phyloP scores from a whole-genome alignment of 2,113 vertebrate species.

The Telmatochromis sp. region DNA sequence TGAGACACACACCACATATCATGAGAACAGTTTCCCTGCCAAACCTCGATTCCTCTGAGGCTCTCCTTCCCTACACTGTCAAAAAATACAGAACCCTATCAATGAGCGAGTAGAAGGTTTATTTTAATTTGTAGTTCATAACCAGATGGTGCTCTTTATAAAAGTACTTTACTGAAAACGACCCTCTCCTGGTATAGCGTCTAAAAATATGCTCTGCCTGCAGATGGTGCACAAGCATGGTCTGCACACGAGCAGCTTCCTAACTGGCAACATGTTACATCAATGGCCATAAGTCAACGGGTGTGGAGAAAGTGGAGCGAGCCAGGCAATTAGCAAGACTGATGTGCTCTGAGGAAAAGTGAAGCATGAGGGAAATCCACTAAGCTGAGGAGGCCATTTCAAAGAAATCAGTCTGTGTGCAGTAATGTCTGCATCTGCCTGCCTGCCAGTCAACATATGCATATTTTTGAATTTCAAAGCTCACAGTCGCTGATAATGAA shows the following conservation, averaged over 20 bases:
- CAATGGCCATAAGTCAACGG: conserved; percentile 16
- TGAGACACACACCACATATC: not conserved
- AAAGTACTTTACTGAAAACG: not conserved
- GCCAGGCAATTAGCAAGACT: conserved; percentile 25
- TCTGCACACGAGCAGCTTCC: not conserved
- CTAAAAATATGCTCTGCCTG: not conserved
- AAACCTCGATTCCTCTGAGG: not conserved
- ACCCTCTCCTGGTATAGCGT: not conserved
- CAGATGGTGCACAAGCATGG: not conserved
- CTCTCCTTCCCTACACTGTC: not conserved
- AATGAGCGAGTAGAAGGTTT: not conserved
- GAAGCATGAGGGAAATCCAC: conserved; percentile 25
- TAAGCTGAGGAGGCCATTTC: conserved; percentile 16
- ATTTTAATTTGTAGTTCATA: not conserved
- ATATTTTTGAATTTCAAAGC: conserved; percentile 35
- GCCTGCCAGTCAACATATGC: not conserved
- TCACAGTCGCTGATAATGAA: conserved; percentile 10
- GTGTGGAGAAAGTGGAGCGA: not conserved
- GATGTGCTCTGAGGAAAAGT: conserved; percentile 19
- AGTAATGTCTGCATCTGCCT: not conserved
- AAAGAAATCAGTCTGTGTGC: not conserved
- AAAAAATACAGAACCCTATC: not conserved
- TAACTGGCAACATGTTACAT: not conserved
- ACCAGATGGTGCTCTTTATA: not conserved
- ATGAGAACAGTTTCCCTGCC: not conserved